Conservation (phyloP, 1,140 invertebrate genomes). For the Lepidostoma basale region DNA sequence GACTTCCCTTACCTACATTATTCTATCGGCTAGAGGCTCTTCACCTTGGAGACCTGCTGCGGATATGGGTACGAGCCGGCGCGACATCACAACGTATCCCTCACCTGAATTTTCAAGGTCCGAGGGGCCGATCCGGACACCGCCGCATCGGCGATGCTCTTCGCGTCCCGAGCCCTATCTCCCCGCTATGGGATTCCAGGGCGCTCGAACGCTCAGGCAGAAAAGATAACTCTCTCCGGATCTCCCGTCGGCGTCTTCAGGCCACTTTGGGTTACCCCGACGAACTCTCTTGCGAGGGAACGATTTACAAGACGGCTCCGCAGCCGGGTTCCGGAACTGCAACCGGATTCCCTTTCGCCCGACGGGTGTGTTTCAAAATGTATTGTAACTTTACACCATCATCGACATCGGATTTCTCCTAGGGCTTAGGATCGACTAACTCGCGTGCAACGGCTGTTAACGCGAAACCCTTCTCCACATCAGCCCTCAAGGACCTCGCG, state of each 20-base stretch:
- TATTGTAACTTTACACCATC: constrained; percentile 40
- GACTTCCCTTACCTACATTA: constrained; percentile 73
- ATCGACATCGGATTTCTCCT: constrained; percentile 67
- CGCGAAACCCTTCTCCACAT: constrained; percentile 90
- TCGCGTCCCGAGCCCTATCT: constrained; percentile 73
- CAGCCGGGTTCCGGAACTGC: constrained; percentile 76
- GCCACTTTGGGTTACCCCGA: constrained; percentile 57
- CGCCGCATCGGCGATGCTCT: constrained; percentile 74
- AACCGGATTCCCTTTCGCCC: constrained; percentile 75
- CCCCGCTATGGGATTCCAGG: constrained; percentile 75
- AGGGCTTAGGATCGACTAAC: constrained; percentile 85
- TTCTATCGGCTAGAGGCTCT: constrained; percentile 88
- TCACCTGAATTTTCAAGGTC: constrained; percentile 80
- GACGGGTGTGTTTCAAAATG: constrained; percentile 56
- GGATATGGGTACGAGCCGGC: constrained; percentile 78
- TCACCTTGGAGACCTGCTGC: constrained; percentile 89
- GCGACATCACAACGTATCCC: constrained; percentile 68
- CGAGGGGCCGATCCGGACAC: constrained; percentile 71
- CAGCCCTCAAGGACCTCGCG: constrained; percentile 84
- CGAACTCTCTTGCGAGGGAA: constrained; percentile 61
- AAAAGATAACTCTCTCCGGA: constrained; percentile 83
- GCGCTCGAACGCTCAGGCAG: constrained; percentile 73
- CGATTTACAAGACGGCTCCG: constrained; percentile 70
- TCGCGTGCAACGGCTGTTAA: constrained; percentile 89
- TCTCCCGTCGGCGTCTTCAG: constrained; percentile 74